Evolutionary conservation across 2,797 vertebrate species (phyloP).

Genomic region (Cheirogaleus major): DNA sequence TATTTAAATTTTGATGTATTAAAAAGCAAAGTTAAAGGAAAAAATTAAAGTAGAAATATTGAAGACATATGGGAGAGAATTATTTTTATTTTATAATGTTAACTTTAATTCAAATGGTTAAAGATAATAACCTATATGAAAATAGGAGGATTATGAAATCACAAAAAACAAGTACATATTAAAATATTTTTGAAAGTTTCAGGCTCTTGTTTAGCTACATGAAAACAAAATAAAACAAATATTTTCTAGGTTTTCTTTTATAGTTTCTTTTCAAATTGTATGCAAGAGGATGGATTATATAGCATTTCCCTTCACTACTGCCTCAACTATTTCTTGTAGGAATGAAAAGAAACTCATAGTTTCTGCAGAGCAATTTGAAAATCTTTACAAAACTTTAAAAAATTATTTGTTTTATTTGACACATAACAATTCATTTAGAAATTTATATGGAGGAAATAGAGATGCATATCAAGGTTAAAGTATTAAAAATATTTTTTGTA

Average conservation of each 20-base stretch:
- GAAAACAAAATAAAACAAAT: background rate
- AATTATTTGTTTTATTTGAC: background rate
- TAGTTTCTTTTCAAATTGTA: background rate
- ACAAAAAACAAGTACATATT: background rate
- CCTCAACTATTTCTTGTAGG: background rate
- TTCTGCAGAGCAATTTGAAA: background rate
- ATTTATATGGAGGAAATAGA: background rate
- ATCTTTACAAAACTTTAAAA: background rate
- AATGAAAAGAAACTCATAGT: background rate
- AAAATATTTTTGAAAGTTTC: background rate
- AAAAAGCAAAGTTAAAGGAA: background rate
- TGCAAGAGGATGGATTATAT: background rate
- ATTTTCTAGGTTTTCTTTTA: background rate
- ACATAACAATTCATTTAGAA: background rate
- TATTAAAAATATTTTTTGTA: background rate
- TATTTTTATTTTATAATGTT: background rate
- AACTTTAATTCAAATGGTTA: background rate
- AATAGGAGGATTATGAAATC: background rate
- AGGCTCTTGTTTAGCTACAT: background rate
- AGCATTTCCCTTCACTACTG: background rate
- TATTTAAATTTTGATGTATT: background rate
- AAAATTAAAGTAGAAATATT: background rate
- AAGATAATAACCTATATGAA: background rate
- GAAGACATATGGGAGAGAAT: background rate
- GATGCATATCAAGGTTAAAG: background rate